Percentiles rank a stretch among this genome's conserved stretches.
phyloP scores from a whole-genome alignment of 2,888 invertebrate genomes.

The Punctoribates punctum region DNA sequence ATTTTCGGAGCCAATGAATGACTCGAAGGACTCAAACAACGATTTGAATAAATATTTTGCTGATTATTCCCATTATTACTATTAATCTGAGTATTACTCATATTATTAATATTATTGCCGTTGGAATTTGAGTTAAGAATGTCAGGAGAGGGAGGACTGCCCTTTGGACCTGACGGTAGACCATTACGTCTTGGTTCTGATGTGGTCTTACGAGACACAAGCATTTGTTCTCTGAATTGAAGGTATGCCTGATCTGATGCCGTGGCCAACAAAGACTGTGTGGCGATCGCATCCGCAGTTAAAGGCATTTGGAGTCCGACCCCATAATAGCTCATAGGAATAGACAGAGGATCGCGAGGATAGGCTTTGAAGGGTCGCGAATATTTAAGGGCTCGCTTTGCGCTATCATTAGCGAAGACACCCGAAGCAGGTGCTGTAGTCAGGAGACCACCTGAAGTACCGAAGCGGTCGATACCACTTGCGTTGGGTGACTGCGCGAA shows the following conservation, averaged over 20 bases:
- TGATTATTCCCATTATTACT: not conserved
- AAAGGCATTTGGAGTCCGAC: conserved; percentile 43
- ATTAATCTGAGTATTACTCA: too few relatives aligned
- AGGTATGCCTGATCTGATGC: conserved; percentile 66
- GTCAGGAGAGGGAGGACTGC: not conserved
- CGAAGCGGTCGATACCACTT: conserved; percentile 36
- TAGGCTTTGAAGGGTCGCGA: conserved; percentile 60
- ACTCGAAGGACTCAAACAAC: not conserved
- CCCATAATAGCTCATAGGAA: conserved; percentile 58
- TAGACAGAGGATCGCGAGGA: conserved; percentile 63
- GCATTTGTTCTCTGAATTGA: conserved; percentile 66
- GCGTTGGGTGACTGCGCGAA: conserved; percentile 11
- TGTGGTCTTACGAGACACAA: conserved; percentile 51
- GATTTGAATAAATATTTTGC: conserved; percentile 29
- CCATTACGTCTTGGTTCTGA: not conserved
- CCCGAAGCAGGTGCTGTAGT: not conserved
- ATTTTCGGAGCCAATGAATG: not conserved
- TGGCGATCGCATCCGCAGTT: conserved; percentile 50
- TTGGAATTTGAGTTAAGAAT: not conserved
- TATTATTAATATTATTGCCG: conserved; percentile 10
- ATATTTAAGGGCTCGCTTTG: conserved; percentile 42
- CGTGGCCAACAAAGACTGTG: conserved; percentile 59
- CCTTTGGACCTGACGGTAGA: not conserved
- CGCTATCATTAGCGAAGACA: not conserved
- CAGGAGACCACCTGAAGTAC: conserved; percentile 33